Evolutionary conservation across 2,113 vertebrate genomes (phyloP).

Genomic region (Hippoglossus stenolepis): DNA sequence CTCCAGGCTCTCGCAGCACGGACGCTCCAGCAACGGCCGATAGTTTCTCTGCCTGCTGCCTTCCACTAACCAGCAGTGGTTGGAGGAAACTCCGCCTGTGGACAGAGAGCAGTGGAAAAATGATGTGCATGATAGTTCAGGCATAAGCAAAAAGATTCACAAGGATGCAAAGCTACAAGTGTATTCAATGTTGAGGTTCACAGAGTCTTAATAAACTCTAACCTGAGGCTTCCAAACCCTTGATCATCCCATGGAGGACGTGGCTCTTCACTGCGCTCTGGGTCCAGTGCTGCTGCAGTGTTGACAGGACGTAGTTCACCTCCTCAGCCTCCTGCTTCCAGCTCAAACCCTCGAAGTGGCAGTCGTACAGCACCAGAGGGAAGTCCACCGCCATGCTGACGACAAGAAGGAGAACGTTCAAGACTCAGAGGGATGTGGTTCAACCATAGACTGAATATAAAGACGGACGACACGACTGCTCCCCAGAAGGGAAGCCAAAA

Average conservation of each 20-base stretch:
- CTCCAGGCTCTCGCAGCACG: conserved; percentile 91
- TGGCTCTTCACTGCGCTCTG: conserved; percentile 86
- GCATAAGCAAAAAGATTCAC: not conserved
- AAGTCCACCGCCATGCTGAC: conserved; percentile 95
- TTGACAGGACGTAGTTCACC: conserved; percentile 82
- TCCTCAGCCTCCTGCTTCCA: conserved; percentile 87
- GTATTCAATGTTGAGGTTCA: too few species aligned
- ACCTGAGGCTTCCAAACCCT: conserved; percentile 79
- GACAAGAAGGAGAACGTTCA: not conserved
- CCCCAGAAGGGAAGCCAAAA: too few species aligned
- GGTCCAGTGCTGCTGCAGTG: conserved; percentile 92
- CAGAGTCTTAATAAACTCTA: not conserved
- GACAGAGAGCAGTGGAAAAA: not conserved
- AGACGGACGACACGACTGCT: too few species aligned
- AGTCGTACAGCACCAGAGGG: conserved; percentile 91
- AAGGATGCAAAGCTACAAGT: not conserved
- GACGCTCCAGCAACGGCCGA: conserved; percentile 88
- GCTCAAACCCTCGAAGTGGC: conserved; percentile 87
- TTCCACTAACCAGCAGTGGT: conserved; percentile 86
- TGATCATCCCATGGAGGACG: conserved; percentile 87
- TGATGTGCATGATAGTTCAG: not conserved
- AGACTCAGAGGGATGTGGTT: not conserved
- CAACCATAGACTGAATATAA: too few species aligned
- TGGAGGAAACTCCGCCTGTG: conserved; percentile 59
- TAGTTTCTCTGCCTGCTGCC: conserved; percentile 89